These are phyloP conservation scores for Plodia interpunctella DNA, from an alignment of 1,140 invertebrate species.

Conservation along the genomic window DNA sequence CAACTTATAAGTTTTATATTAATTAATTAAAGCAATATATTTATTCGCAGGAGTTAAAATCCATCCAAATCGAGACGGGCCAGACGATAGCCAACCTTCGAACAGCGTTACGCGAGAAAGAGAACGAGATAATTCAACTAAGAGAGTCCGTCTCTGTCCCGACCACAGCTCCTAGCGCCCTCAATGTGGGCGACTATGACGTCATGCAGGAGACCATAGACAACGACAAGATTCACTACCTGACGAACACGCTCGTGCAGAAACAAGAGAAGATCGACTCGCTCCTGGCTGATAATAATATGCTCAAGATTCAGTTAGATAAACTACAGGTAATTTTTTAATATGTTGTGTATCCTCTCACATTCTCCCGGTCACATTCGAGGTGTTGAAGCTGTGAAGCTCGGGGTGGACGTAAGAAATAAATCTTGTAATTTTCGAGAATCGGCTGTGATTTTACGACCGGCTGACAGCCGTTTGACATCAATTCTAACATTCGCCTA, in stretches of 20 bases:
- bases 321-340: slow-evolving; percentile 81
- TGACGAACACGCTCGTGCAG: slow-evolving; percentile 88
- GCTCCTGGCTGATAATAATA: slow-evolving; percentile 88
- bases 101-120: slow-evolving; percentile 43
- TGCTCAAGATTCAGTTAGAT: slow-evolving; percentile 86
- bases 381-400: no score
- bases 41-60: slow-evolving; percentile 49
- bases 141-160: slow-evolving; percentile 31
- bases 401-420: no score
- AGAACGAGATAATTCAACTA: slow-evolving; percentile 44
- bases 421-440: no score
- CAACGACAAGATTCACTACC: slow-evolving; percentile 51
- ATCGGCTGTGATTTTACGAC: no score
- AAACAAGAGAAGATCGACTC: slow-evolving; percentile 88
- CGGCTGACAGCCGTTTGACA: no score
- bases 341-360: no score
- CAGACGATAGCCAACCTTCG: slow-evolving; percentile 51
- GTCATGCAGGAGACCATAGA: slow-evolving; percentile 42
- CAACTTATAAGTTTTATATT: no score
- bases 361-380: no score
- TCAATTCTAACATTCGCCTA: no score
- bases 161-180: slow-evolving; percentile 39
- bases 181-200: slow-evolving; percentile 81
- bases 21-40: not conserved
- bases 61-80: slow-evolving; percentile 41